Evolutionary conservation across 2,797 vertebrate genomes (phyloP).

Genomic region (Dryobates pubescens): DNA sequence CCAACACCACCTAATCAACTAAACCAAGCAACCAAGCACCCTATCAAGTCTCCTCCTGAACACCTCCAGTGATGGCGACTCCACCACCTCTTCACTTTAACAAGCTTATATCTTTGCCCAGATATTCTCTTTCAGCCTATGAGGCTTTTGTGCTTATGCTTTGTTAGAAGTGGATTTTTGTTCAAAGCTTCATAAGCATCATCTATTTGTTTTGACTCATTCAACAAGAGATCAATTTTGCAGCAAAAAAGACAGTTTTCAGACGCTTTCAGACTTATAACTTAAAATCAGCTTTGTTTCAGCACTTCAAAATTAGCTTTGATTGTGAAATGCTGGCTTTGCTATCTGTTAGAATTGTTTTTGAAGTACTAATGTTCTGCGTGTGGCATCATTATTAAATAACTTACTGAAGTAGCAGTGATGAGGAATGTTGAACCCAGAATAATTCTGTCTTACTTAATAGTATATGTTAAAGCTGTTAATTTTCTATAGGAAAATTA

Average conservation of each 20-base stretch:
- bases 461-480: neutral
- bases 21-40: no score
- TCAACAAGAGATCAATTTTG: conserved; percentile 18
- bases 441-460: neutral
- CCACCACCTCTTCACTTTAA: no score
- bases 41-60: no score
- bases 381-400: conserved; percentile 1
- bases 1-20: no score
- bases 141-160: neutral
- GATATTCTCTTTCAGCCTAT: neutral
- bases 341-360: conserved; percentile 13
- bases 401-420: neutral
- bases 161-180: conserved; percentile 31
- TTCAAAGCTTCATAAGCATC: conserved; percentile 52
- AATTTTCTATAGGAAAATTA: neutral
- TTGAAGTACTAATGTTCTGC: conserved; percentile 30
- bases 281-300: conserved; percentile 67
- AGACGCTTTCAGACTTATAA: conserved; percentile 36
- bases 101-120: neutral
- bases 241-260: conserved; percentile 39
- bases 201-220: conserved; percentile 46
- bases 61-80: no score
- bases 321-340: conserved; percentile 19
- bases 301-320: conserved; percentile 62
- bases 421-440: neutral